Percentiles rank a stretch among this genome's conserved stretches.
phyloP scores from a whole-genome alignment of 2,113 vertebrate species.

The Brachirus orientalis region DNA sequence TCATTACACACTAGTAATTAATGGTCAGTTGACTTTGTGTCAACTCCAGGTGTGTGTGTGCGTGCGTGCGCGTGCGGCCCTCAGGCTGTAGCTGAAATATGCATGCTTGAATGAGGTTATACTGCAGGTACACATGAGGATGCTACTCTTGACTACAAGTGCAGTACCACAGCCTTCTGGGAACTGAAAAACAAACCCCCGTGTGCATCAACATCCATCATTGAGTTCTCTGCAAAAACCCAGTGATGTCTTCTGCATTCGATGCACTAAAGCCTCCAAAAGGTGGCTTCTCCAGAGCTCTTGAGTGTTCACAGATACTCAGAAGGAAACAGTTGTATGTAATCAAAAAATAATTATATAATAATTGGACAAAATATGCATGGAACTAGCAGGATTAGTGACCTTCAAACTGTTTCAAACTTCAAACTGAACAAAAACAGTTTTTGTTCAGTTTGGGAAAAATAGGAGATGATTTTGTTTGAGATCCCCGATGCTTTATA shows the following conservation, averaged over 20 bases:
- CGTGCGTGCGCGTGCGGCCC: conserved; percentile 18
- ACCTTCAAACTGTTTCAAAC: no score
- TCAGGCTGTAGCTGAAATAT: conserved; percentile 72
- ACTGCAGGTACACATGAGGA: conserved; percentile 26
- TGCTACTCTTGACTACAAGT: conserved; percentile 39
- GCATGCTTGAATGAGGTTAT: conserved; percentile 53
- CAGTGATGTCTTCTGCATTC: background rate
- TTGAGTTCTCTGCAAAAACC: conserved; percentile 33
- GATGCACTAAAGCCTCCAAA: conserved; percentile 5
- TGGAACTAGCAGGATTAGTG: no score
- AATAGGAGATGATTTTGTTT: no score
- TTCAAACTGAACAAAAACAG: no score
- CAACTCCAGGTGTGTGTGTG: background rate
- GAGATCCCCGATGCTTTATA: no score
- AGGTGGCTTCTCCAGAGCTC: background rate
- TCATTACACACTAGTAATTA: conserved; percentile 5
- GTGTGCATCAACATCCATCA: conserved; percentile 1
- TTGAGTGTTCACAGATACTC: background rate
- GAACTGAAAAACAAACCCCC: conserved; percentile 30
- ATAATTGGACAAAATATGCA: no score
- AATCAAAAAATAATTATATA: no score
- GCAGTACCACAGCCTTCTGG: conserved; percentile 47
- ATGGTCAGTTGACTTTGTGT: background rate
- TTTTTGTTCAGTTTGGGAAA: no score
- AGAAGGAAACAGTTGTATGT: no score